These are phyloP conservation scores for Bos javanicus DNA, from an alignment of 2,113 vertebrate species.

Conservation along the genomic window DNA sequence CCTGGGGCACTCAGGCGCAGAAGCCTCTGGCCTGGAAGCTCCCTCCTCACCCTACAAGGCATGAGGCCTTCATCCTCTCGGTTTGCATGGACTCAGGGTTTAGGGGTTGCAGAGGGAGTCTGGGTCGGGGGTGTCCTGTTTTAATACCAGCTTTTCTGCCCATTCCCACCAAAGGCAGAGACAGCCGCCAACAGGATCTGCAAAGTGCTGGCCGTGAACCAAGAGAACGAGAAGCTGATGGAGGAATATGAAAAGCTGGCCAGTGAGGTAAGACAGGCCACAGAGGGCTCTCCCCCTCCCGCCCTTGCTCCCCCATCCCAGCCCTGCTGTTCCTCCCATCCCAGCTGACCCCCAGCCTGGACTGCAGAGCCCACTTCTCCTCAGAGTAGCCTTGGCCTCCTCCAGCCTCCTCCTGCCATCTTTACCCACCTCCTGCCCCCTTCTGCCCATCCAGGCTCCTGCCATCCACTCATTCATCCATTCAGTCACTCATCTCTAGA, in stretches of 20 bases:
- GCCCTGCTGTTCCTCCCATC: not conserved
- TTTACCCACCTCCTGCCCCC: too few species aligned
- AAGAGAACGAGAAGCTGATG: slow-evolving; percentile 83
- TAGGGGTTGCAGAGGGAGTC: not conserved
- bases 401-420: not conserved
- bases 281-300: not conserved
- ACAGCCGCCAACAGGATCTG: slow-evolving; percentile 83
- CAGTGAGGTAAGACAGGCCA: slow-evolving; percentile 75
- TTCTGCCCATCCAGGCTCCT: not conserved
- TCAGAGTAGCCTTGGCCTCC: not conserved
- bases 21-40: not conserved
- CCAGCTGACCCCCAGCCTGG: not conserved
- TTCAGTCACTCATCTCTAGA: not conserved
- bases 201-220: slow-evolving; percentile 83
- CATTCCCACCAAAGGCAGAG: slow-evolving; percentile 72
- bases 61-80: fast-evolving
- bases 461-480: not conserved
- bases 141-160: not conserved
- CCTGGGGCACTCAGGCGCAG: not conserved
- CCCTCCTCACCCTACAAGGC: not conserved
- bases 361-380: not conserved
- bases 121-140: not conserved
- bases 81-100: not conserved
- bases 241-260: slow-evolving; percentile 83
- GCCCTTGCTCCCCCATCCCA: not conserved